Evolutionary conservation across 92 coral and sea anemone genomes (phyloP).

Genomic region (Umimayanthus chanpuru): DNA sequence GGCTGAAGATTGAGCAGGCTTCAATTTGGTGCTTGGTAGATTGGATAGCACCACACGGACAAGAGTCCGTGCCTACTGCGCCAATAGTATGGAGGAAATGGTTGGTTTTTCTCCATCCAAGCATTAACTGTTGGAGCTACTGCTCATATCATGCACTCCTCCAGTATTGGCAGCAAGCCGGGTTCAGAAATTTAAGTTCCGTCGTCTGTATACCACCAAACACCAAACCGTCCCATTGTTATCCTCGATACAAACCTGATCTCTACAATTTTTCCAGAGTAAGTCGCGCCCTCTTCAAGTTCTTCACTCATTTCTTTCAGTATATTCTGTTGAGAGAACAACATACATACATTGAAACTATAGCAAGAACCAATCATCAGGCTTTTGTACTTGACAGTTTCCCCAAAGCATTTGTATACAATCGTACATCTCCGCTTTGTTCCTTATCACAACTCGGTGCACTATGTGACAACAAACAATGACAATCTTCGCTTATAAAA

Average conservation of each 20-base stretch:
- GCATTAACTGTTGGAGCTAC: not conserved
- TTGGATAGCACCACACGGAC: too few relatives aligned
- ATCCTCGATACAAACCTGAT: conserved; percentile 18
- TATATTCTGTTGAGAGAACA: not conserved
- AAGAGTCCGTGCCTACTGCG: too few relatives aligned
- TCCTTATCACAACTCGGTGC: too few relatives aligned
- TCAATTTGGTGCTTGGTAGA: too few relatives aligned
- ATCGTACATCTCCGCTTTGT: too few relatives aligned
- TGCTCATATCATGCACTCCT: not conserved
- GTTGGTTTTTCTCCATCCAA: too few relatives aligned
- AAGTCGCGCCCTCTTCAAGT: conserved; percentile 34
- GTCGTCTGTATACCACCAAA: not conserved
- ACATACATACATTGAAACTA: not conserved
- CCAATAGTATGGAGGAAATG: too few relatives aligned
- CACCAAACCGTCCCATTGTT: not conserved
- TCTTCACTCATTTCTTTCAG: conserved; percentile 43
- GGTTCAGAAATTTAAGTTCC: not conserved
- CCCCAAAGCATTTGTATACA: too few relatives aligned
- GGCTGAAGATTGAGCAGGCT: too few relatives aligned
- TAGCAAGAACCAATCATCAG: not conserved
- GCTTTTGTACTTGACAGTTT: not conserved
- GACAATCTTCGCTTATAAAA: too few relatives aligned
- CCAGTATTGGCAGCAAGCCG: not conserved
- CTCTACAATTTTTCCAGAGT: conserved; percentile 14
- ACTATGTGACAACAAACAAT: too few relatives aligned